Evolutionary conservation across 2,888 invertebrate species (phyloP).

Genomic region (Eristalis arbustorum): DNA sequence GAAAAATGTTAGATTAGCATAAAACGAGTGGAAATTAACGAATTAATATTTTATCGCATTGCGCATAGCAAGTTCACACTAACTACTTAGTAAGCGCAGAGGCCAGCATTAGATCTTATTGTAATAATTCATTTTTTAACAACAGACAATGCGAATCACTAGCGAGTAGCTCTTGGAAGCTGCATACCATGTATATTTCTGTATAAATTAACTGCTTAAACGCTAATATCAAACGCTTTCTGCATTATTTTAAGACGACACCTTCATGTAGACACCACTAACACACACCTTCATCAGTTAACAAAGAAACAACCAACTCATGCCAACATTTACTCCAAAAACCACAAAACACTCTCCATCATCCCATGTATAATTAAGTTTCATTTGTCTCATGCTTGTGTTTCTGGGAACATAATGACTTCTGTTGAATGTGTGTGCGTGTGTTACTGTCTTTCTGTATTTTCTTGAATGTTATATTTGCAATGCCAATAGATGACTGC

Average conservation of each 20-base stretch:
- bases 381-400: background rate
- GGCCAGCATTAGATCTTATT: too few species aligned
- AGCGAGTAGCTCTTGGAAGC: background rate
- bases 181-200: background rate
- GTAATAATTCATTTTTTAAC: too few species aligned
- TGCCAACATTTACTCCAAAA: background rate
- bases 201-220: background rate
- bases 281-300: background rate
- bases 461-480: background rate
- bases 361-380: background rate
- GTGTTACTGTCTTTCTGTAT: background rate
- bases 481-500: slow-evolving; percentile 1
- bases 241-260: background rate
- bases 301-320: background rate
- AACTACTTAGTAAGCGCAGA: too few species aligned
- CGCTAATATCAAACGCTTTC: background rate
- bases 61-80: too few species aligned
- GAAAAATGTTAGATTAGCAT: too few species aligned
- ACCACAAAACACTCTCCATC: background rate
- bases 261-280: background rate
- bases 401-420: background rate
- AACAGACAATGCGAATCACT: too few species aligned
- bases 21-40: too few species aligned
- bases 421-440: background rate
- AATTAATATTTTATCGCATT: too few species aligned